Evolutionary conservation across 2,797 vertebrate genomes (phyloP).

Genomic region (Siniperca scherzeri): DNA sequence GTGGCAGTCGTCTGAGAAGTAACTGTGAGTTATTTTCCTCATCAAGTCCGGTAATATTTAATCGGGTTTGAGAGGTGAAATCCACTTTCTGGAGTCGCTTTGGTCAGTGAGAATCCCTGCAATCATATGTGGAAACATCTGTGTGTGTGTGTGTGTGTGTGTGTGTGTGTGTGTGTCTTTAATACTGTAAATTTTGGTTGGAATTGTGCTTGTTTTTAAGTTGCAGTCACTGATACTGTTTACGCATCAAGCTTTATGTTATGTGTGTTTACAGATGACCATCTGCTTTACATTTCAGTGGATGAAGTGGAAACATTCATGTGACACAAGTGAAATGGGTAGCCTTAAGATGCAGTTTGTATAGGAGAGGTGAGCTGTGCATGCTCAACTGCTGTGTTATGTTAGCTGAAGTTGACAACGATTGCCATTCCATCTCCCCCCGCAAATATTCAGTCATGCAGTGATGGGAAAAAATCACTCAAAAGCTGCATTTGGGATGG

Average conservation of each 20-base stretch:
- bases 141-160: constrained; percentile 38
- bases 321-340: constrained; percentile 56
- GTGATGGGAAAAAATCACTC: neutral
- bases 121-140: constrained; percentile 68
- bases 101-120: constrained; percentile 63
- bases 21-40: constrained; percentile 64
- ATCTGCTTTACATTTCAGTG: constrained; percentile 74
- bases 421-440: constrained; percentile 44
- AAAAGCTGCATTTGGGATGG: constrained; percentile 27
- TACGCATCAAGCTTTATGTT: constrained; percentile 55
- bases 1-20: constrained; percentile 55
- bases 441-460: constrained; percentile 34
- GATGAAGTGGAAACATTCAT: constrained; percentile 62
- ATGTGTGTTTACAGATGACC: constrained; percentile 68
- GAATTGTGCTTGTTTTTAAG: constrained; percentile 54
- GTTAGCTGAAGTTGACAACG: constrained; percentile 68
- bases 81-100: constrained; percentile 65
- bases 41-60: constrained; percentile 60
- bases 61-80: constrained; percentile 74
- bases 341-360: constrained; percentile 48
- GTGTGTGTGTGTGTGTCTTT: constrained; percentile 43
- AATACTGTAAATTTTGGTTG: constrained; percentile 56
- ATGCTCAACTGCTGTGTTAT: constrained; percentile 58
- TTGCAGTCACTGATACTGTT: constrained; percentile 67
- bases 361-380: constrained; percentile 64